phyloP scores from a whole-genome alignment of 2,888 invertebrate species.

The Candidula unifasciata region DNA sequence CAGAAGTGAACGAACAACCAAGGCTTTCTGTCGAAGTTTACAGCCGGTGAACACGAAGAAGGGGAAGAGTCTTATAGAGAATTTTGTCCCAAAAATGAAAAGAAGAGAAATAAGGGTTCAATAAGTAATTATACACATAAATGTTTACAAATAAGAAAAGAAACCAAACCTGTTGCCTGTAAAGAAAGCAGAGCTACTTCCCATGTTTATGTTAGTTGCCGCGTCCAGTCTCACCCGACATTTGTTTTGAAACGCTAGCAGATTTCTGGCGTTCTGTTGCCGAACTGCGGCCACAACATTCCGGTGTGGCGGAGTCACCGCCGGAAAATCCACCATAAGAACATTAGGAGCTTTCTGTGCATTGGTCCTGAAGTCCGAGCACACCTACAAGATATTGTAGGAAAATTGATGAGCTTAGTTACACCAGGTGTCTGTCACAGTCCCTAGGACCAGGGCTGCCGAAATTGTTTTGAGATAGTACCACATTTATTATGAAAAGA shows the following conservation, averaged over 20 bases:
- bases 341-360: constrained; percentile 45
- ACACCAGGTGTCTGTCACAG: not conserved
- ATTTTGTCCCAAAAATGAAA: too few relatives aligned
- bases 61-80: too few relatives aligned
- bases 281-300: constrained; percentile 41
- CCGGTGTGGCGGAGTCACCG: not conserved
- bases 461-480: too few relatives aligned
- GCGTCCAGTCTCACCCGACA: constrained; percentile 39
- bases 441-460: too few relatives aligned
- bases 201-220: constrained; percentile 3
- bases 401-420: not conserved
- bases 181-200: constrained; percentile 17
- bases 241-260: not conserved
- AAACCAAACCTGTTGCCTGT: not conserved
- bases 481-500: too few relatives aligned
- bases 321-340: constrained; percentile 50
- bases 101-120: too few relatives aligned
- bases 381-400: not conserved
- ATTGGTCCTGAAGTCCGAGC: constrained; percentile 9
- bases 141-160: not conserved
- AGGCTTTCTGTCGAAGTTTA: too few relatives aligned
- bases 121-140: too few relatives aligned
- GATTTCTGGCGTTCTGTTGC: constrained; percentile 48
- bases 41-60: too few relatives aligned
- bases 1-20: too few relatives aligned